Conservation (phyloP, 2,113 vertebrate genomes). For the Charina bottae region DNA sequence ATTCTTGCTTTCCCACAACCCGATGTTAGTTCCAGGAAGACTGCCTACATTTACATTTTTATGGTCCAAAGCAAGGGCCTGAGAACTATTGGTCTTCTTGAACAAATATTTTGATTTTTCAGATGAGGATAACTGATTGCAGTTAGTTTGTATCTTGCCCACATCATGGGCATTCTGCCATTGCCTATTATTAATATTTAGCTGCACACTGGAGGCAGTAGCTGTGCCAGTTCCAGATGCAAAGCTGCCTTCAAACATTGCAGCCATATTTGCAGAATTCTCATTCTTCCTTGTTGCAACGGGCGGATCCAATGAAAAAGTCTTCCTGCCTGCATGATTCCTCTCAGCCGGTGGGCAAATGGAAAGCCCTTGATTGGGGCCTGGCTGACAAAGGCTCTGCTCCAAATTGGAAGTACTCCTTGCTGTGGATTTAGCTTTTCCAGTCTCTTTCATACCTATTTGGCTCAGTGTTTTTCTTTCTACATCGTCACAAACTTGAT, state of each 20-base stretch:
- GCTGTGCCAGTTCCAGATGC: slow-evolving; percentile 42
- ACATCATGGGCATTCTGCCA: background rate
- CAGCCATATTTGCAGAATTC: slow-evolving; percentile 37
- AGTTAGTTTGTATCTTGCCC: background rate
- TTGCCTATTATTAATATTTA: background rate
- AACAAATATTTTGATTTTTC: slow-evolving; percentile 15
- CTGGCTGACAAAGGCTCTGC: background rate
- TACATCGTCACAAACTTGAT: slow-evolving; percentile 87
- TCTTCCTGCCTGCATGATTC: slow-evolving; percentile 16
- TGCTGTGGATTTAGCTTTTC: slow-evolving; percentile 43
- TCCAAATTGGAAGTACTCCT: slow-evolving; percentile 40
- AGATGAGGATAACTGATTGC: background rate
- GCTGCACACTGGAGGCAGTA: background rate
- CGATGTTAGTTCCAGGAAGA: background rate
- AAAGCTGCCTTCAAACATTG: slow-evolving; percentile 43
- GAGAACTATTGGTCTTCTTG: background rate
- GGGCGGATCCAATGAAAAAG: background rate
- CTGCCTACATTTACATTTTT: background rate
- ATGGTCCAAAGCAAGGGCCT: background rate
- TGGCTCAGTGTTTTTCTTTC: slow-evolving; percentile 83
- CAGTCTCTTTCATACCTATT: slow-evolving; percentile 29
- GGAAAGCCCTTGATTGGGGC: slow-evolving; percentile 44
- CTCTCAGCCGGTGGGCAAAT: background rate
- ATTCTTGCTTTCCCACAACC: slow-evolving; percentile 22
- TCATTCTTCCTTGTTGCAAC: slow-evolving; percentile 25